Base-by-base conservation (phyloP, 2,113 vertebrate genomes). In the Gavialis gangeticus region DNA sequence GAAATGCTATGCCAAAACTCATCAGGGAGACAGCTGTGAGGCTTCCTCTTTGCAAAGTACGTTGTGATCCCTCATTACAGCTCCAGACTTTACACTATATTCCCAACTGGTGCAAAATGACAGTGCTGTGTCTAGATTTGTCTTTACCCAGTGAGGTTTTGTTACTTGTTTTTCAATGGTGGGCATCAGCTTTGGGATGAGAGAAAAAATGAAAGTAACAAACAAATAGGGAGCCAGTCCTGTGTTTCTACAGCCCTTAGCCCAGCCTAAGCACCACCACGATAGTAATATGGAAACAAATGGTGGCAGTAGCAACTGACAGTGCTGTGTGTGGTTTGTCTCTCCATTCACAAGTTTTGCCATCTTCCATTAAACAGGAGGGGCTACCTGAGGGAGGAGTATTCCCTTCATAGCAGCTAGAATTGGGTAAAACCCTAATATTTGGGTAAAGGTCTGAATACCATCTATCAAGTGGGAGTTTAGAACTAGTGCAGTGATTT, bases 251-350 rank as follows among this genome's bases (percentile, higher is more conserved):
- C 30, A 37, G 30, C 67, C 30, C 10, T n/a, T 37, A 22, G 3
- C 30, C 19, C 67, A 7, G 92, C 37, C 95, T 81, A 91, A 79
- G 92, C 22, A 21, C 67, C 30, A 34, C 19, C 12, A 34, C 90
- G 88, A 88, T 79, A 10, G 46, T 46, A 46, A 46, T 46, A 46
- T 46, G 46, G 75, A 91, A 90, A 94, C 5, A 92, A 97, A 93
- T 95, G 13, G 34, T 34, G 19, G 66, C 11, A 28, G 93, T 1
- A 1, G 13, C 37, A 11, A 62, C 1, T 67, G 28, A 1, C 76
- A n/a, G 0, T 3, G 11, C 62, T 28, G 10, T 56, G 67, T 86
- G 73, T 94, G 88, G 90, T 90, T 89, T 55, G 73, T 37, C 28
- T 24, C 88, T 91, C 18, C 73, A 0, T 82, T 78, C 82, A 5